Conservation (phyloP, 2,888 invertebrate genomes). For the Pinctada fucata region DNA sequence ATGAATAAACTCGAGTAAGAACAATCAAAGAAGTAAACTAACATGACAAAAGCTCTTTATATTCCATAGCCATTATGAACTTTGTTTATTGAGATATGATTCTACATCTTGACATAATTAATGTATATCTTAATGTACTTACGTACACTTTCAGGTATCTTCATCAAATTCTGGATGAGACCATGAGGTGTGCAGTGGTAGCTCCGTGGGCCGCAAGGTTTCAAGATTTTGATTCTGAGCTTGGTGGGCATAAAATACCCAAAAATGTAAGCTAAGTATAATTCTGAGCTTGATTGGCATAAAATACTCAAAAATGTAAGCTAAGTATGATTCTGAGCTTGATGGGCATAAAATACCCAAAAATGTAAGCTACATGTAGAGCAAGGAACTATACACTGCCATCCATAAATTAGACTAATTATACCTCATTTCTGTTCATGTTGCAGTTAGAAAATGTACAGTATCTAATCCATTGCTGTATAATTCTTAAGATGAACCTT, state of each 20-base stretch:
- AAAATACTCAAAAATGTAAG: constrained; percentile 70
- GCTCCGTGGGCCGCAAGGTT: constrained; percentile 75
- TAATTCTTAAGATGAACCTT: too few relatives aligned
- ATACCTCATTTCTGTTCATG: too few relatives aligned
- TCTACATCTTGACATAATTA: too few relatives aligned
- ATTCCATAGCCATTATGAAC: too few relatives aligned
- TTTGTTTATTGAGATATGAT: too few relatives aligned
- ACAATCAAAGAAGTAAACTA: background rate
- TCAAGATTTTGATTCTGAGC: constrained; percentile 72
- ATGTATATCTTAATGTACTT: too few relatives aligned
- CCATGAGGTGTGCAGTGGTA: constrained; percentile 72
- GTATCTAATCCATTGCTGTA: too few relatives aligned
- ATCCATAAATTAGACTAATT: too few relatives aligned
- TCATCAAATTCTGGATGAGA: constrained; percentile 75
- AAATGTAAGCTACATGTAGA: constrained; percentile 63
- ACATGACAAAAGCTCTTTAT: too few relatives aligned
- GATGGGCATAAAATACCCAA: constrained; percentile 76
- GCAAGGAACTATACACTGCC: too few relatives aligned
- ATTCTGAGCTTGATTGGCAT: constrained; percentile 71
- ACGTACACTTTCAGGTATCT: too few relatives aligned
- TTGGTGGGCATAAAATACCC: constrained; percentile 67
- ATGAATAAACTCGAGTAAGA: constrained; percentile 59
- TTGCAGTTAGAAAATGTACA: too few relatives aligned
- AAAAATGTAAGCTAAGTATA: constrained; percentile 65
- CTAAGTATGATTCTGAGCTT: constrained; percentile 39